Base-by-base conservation (phyloP, 1,140 invertebrate species). In the Mactra quadrangularis region DNA sequence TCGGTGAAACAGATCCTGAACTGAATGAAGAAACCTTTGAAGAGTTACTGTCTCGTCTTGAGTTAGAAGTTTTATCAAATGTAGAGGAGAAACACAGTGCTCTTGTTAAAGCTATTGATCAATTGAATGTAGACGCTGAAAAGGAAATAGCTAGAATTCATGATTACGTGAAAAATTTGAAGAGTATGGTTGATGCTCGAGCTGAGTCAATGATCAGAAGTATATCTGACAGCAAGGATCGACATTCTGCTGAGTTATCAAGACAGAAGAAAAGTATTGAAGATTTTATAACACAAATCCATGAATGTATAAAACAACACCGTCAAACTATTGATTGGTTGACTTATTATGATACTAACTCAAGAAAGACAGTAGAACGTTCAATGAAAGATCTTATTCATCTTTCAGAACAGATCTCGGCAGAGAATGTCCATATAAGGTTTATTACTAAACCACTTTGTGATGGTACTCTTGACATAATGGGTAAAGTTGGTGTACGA, bases 381-480 rank as follows among this genome's bases (percentile, higher is more conserved):
- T 68, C 62, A 7, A 33, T 81, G 4, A 59, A 38, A 53, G 57
- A 81, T 29, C 41, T 81, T 19, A 45, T 60, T 11, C 68, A 68
- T 19, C 29, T 81, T 6, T 57, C 60, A 3, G 66, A 81, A 9
- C 77, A 71, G 38, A 25, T 81, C n/a, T 19, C 64, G 19, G 66
- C 70, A 45, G 77, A 81, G 52, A 81, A 81, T 60, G 77, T 81
- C 0, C 77, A 81, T 27, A 71, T 81, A 9, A 41, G 53, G n/a
- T 81, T 68, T 60, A 81, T 29, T 22, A n/a, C 29, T 15, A 81
- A 81, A 35, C 52, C 64, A 13, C n/a, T 81, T 15, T 53, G 38
- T 35, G 77, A 81, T 15, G 11, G 15, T 7, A 7, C 45, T 7
- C 41, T 66, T 11, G 47, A 45, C 13, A 35, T 81, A 19, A 47